Evolutionary conservation across 2,113 vertebrate genomes (phyloP), one percentile per base, ranked within the genome.

Genomic region (Ophthalmolycus amberensis): DNA sequence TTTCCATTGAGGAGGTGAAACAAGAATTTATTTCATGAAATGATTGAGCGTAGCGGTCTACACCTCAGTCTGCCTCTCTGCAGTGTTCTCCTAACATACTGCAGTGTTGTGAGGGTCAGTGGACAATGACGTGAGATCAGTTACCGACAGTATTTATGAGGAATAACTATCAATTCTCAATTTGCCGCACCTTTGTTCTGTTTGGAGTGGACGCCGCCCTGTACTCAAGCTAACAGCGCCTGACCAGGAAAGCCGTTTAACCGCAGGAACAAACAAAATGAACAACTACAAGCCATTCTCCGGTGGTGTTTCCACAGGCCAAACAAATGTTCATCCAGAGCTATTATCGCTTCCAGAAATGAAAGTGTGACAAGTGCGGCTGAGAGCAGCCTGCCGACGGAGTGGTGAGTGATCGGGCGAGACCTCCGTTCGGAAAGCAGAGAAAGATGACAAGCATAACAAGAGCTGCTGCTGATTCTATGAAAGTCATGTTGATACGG

Each of bases 251-350:
- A 65, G 32, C 37, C 82, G 75, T 83, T 88, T 74, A 56, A 71
- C 66, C n/a, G 11, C 20, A 38, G 44, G 62, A 50, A 58, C 52
- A 76, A 86, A 68, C 27, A 80, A 74, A 70, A 70, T 62, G 29
- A 89, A 89, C 82, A 75, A 78, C 77, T 67, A 4, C 48, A 42
- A 70, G 64, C 77, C 59, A 15, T 71, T 75, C 69, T 75, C 10
- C 29, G 12, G 42, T 38, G 20, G 22, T 77, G 77, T 87, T 88
- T 77, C 70, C 80, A 80, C 60, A n/a, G 75, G 44, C 79, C 80
- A 84, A 89, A 91, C 88, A 83, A 89, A 91, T 85, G 90, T 88
- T 91, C 85, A 87, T 87, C 83, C 88, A 79, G 83, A 81, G 67
- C 83, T 82, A 82, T 89, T 94, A 90, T 91, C 75, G 29, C 81